phyloP scores from a whole-genome alignment of 2,113 vertebrate species.

The Columba livia region DNA sequence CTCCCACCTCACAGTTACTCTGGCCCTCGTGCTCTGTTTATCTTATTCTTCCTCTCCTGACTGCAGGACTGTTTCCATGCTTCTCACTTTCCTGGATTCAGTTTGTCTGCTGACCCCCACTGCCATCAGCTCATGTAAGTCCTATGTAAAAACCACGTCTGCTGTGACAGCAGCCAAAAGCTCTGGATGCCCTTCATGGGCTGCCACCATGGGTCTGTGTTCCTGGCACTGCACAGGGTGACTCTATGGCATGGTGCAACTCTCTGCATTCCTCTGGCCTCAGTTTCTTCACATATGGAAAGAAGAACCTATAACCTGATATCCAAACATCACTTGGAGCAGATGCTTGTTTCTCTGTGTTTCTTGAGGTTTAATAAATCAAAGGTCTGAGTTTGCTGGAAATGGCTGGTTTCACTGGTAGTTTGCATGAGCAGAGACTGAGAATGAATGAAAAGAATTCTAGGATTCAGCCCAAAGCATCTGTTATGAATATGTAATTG shows the following conservation, averaged over 20 bases:
- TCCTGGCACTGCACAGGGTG: background rate
- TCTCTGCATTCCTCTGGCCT: background rate
- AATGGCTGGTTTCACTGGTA: background rate
- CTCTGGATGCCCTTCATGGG: accelerated
- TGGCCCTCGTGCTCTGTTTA: conserved; percentile 36
- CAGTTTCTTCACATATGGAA: background rate
- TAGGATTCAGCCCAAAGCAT: background rate
- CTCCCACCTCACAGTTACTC: conserved; percentile 45
- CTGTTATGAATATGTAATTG: background rate
- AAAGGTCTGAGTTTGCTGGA: background rate
- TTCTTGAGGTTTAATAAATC: background rate
- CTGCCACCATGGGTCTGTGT: background rate
- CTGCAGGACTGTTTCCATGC: background rate
- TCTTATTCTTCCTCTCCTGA: conserved; percentile 22
- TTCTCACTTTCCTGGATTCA: background rate
- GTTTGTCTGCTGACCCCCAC: background rate
- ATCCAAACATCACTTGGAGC: background rate
- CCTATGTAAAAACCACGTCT: background rate
- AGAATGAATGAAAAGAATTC: background rate
- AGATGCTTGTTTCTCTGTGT: background rate
- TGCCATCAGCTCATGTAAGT: background rate
- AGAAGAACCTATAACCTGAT: background rate
- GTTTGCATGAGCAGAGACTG: background rate
- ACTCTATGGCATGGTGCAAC: background rate
- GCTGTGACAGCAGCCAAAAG: background rate